These are phyloP conservation scores for Corynorhinus townsendii DNA, from an alignment of 2,113 vertebrate genomes.

Conservation along the genomic window DNA sequence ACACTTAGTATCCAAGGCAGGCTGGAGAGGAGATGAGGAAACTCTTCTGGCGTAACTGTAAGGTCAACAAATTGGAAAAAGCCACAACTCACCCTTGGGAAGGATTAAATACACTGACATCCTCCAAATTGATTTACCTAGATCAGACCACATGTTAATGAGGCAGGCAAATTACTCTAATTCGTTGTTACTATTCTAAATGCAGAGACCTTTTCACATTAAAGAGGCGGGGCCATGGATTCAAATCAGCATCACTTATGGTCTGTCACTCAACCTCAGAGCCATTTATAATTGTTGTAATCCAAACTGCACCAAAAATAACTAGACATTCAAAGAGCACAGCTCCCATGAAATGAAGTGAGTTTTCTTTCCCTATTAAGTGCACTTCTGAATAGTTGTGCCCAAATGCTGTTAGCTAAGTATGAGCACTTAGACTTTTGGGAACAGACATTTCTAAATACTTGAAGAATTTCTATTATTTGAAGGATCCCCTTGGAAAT, in stretches of 20 bases:
- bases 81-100: constrained; percentile 69
- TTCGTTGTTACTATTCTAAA: constrained; percentile 52
- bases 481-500: constrained; percentile 57
- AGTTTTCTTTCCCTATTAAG: background rate
- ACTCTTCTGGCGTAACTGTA: background rate
- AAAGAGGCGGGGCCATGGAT: background rate
- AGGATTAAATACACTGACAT: constrained; percentile 62
- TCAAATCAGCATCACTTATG: constrained; percentile 25
- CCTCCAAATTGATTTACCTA: constrained; percentile 68
- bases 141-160: constrained; percentile 67
- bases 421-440: background rate
- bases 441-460: constrained; percentile 33
- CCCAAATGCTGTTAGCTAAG: background rate
- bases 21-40: background rate
- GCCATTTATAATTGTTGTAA: background rate
- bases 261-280: constrained; percentile 13
- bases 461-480: constrained; percentile 45
- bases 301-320: background rate
- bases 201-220: background rate
- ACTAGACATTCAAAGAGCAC: background rate
- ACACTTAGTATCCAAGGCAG: background rate
- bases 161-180: constrained; percentile 58
- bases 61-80: constrained; percentile 70
- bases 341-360: background rate
- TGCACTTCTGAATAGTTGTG: background rate